Conservation (phyloP, 92 coral and sea anemone species). For the Paragorgia papillata region DNA sequence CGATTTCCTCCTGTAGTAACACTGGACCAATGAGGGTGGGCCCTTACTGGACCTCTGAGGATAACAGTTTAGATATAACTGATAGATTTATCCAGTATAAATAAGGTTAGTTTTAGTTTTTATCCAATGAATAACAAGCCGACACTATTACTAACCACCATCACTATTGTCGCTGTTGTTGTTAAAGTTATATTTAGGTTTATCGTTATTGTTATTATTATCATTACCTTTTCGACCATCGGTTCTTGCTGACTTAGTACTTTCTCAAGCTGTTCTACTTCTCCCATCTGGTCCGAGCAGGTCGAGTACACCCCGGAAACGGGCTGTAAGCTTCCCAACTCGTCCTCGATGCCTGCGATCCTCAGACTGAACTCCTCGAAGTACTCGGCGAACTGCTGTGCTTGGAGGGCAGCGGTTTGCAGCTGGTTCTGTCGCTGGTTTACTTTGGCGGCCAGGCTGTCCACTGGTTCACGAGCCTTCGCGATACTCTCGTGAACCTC, state of each 20-base stretch:
- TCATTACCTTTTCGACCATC: conserved; percentile 78
- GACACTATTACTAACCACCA: too few species aligned
- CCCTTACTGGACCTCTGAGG: too few species aligned
- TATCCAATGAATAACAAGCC: too few species aligned
- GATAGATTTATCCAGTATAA: too few species aligned
- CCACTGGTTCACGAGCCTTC: conserved; percentile 79
- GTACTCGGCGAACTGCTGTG: conserved; percentile 93
- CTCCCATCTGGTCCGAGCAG: conserved; percentile 75
- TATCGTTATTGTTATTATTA: too few species aligned
- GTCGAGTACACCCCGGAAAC: conserved; percentile 84
- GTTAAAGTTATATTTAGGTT: too few species aligned
- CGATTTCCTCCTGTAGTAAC: too few species aligned
- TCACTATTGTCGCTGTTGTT: too few species aligned
- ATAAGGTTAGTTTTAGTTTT: too few species aligned
- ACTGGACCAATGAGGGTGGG: too few species aligned
- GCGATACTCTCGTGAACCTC: conserved; percentile 82
- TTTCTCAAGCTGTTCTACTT: conserved; percentile 70
- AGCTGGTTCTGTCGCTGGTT: conserved; percentile 87
- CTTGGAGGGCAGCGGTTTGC: conserved; percentile 82
- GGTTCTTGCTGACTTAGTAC: conserved; percentile 76
- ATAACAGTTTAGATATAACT: too few species aligned
- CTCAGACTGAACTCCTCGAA: conserved; percentile 78
- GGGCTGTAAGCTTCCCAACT: conserved; percentile 68
- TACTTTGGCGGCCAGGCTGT: conserved; percentile 82
- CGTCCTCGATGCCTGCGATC: conserved; percentile 78